Base-by-base conservation (phyloP, 2,797 vertebrate genomes). In the Pelodytes ibericus region DNA sequence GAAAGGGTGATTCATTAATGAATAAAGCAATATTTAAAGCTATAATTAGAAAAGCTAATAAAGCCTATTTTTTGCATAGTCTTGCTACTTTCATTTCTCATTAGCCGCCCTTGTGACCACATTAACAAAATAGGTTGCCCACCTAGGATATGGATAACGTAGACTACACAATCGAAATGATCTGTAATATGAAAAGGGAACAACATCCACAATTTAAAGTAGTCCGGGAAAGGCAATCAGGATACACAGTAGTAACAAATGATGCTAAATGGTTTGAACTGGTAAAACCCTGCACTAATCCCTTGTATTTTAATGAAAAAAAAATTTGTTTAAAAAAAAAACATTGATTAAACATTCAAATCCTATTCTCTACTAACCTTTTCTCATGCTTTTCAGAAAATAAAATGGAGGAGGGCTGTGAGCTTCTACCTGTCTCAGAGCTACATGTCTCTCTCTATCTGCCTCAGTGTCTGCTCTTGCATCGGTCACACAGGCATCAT, bases 271-370 rank as follows among this genome's bases (percentile, higher is more conserved):
- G n/a, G n/a, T n/a, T 49, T 49, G 47, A 18, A 51, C 56, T 60
- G 60, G 27, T 20, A 68, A 75, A 74, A 49, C 5, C n/a, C 20
- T 57, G 26, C 9, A 15, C 49, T 44, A 81, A 72, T 69, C 33
- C 69, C 67, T 79, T 83, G 83, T 74, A 87, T 88, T 83, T 89
- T 88, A 88, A 88, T 90, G 88, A 89, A 80, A 86, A 85, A 81
- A 78, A 73, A n/a, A n/a, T n/a, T n/a, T 80, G 80, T 71, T 65
- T 85, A 80, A 83, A 86, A 76, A 77, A n/a, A 79, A 83, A 84
- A 71, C 84, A 79, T 66, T 24, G 5, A 36, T 11, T 87, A 80
- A 58, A 49, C 25, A 20, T 26, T 66, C 51, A 5, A 5, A 36
- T 36, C 13, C 13, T 5, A 36, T 33, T 64, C 27, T 33, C 29